Conservation (phyloP, 2,797 vertebrate genomes). For the Hemitrygon akajei region DNA sequence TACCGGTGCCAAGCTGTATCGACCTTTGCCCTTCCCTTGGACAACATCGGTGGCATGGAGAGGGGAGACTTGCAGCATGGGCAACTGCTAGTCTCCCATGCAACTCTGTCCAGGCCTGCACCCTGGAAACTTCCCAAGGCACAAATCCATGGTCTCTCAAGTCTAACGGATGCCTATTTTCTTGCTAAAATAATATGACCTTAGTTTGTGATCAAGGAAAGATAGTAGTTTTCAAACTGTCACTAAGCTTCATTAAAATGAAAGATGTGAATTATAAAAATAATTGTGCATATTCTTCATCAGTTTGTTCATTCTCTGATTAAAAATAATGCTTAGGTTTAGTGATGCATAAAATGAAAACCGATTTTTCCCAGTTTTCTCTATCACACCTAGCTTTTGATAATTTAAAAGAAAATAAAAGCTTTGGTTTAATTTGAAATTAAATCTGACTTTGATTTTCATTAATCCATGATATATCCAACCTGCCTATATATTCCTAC, state of each 20-base stretch:
- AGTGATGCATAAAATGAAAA: neutral
- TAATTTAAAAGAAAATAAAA: neutral
- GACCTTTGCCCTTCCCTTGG: too few relatives aligned
- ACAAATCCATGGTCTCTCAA: too few relatives aligned
- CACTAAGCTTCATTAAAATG: neutral
- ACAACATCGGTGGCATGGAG: too few relatives aligned
- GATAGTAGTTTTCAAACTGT: neutral
- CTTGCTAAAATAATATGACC: neutral
- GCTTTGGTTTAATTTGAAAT: neutral
- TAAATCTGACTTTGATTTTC: neutral
- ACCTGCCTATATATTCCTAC: neutral
- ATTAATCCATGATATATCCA: neutral
- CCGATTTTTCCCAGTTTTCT: neutral
- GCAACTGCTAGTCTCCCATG: too few relatives aligned
- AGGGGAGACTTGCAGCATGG: too few relatives aligned
- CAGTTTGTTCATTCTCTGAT: neutral
- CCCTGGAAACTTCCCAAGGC: too few relatives aligned
- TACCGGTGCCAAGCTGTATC: too few relatives aligned
- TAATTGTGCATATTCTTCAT: neutral
- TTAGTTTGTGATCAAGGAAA: neutral
- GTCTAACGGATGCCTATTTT: too few relatives aligned
- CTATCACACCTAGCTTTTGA: neutral
- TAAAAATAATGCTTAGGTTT: neutral
- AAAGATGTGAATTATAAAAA: neutral
- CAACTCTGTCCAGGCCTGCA: too few relatives aligned